These are phyloP conservation scores for Rhizoglyphus robini DNA, from an alignment of 1,140 invertebrate species.

Conservation along the genomic window DNA sequence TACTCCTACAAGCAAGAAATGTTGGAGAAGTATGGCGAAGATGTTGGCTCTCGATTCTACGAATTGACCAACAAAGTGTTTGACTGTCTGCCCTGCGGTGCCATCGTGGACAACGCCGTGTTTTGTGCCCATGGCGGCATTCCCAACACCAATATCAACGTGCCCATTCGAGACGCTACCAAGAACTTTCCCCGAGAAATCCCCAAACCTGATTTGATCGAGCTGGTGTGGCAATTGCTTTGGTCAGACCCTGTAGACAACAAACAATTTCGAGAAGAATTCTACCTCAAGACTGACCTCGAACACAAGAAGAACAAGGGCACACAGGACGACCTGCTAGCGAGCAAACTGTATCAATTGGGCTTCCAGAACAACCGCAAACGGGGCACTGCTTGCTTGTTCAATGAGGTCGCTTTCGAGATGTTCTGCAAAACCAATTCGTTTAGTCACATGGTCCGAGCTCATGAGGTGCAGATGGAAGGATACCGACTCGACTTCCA, in stretches of 20 bases:
- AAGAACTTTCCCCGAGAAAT: conserved; percentile 52
- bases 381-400: conserved; percentile 54
- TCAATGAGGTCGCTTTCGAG: conserved; percentile 48
- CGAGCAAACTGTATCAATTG: not conserved
- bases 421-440: conserved; percentile 47
- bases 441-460: conserved; percentile 51
- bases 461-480: conserved; percentile 48
- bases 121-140: conserved; percentile 91
- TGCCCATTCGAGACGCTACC: conserved; percentile 38
- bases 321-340: not conserved
- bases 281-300: conserved; percentile 54
- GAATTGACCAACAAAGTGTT: conserved; percentile 60
- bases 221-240: conserved; percentile 56
- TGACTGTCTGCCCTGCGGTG: conserved; percentile 53
- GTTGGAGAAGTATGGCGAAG: conserved; percentile 49
- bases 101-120: conserved; percentile 85
- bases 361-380: conserved; percentile 44
- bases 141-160: conserved; percentile 48
- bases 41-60: conserved; percentile 40
- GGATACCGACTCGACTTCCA: conserved; percentile 38
- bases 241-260: conserved; percentile 55
- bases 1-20: conserved; percentile 48
- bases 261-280: conserved; percentile 35
- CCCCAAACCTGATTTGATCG: conserved; percentile 43
- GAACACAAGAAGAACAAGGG: conserved; percentile 35